Conservation (phyloP, 1,140 invertebrate species). For the Harlomillsia oculata region DNA sequence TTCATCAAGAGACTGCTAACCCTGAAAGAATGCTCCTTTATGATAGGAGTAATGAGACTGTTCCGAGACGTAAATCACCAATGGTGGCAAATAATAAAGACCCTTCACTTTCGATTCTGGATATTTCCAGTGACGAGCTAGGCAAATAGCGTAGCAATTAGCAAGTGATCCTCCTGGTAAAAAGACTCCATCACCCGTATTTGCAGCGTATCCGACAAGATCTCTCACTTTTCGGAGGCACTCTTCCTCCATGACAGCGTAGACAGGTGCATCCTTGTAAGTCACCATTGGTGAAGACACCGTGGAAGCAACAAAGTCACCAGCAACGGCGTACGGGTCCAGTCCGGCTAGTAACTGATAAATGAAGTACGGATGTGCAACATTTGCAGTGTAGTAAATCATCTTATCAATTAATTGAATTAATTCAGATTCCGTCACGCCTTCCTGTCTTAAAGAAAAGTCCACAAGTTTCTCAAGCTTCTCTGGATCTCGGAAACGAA, state of each 20-base stretch:
- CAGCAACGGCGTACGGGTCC: conserved; percentile 1
- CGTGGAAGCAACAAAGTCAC: neutral
- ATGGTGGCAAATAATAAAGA: conserved; percentile 41
- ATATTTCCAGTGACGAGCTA: conserved; percentile 64
- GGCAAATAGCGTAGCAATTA: conserved; percentile 86
- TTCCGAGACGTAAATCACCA: conserved; percentile 71
- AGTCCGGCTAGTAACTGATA: conserved; percentile 65
- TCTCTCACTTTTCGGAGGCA: conserved; percentile 68
- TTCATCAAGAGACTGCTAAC: conserved; percentile 40
- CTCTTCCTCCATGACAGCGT: conserved; percentile 73
- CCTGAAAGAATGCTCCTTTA: conserved; percentile 59
- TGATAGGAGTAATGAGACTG: conserved; percentile 92
- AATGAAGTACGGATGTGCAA: conserved; percentile 72
- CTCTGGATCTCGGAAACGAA: conserved; percentile 43
- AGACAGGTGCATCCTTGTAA: conserved; percentile 44
- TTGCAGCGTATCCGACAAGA: conserved; percentile 73
- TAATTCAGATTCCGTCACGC: conserved; percentile 55
- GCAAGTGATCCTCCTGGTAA: conserved; percentile 88
- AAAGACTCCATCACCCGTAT: conserved; percentile 79
- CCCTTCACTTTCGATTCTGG: conserved; percentile 58
- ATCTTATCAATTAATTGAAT: conserved; percentile 54
- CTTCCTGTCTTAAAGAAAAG: conserved; percentile 49
- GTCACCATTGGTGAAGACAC: neutral
- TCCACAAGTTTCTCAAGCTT: conserved; percentile 55
- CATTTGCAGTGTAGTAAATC: conserved; percentile 74